These are phyloP conservation scores for Opisthograptis luteolata DNA, from an alignment of 2,888 invertebrate genomes.

Conservation along the genomic window DNA sequence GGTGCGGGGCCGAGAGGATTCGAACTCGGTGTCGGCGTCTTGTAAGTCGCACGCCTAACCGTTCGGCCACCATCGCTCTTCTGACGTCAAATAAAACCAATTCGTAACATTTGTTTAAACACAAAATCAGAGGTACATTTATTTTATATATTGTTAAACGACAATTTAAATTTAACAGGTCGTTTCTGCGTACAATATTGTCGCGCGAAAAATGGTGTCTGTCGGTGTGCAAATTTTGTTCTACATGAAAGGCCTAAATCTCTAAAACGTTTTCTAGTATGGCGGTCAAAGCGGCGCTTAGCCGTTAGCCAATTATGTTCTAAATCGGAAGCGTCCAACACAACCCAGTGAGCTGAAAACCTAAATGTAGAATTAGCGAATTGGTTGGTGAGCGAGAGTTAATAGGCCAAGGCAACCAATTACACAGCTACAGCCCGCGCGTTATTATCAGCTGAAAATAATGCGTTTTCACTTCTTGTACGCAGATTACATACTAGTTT, in stretches of 20 bases:
- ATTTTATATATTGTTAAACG: too few species aligned
- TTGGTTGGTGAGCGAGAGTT: slow-evolving; percentile 66
- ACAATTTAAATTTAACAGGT: too few species aligned
- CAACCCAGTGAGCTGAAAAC: slow-evolving; percentile 82
- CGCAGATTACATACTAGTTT: slow-evolving; percentile 19
- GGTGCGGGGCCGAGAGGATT: too few species aligned
- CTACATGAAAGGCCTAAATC: not conserved
- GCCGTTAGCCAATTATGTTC: slow-evolving; percentile 22
- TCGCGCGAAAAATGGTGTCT: not conserved
- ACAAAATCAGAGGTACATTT: too few species aligned
- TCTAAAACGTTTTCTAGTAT: not conserved
- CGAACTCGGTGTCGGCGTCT: too few species aligned
- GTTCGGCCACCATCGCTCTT: too few species aligned
- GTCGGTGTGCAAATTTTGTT: not conserved
- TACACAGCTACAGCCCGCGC: slow-evolving; percentile 53
- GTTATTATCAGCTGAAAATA: slow-evolving; percentile 47
- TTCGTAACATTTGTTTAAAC: too few species aligned
- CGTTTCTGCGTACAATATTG: not conserved
- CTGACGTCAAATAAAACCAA: too few species aligned
- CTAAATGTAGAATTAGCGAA: slow-evolving; percentile 82
- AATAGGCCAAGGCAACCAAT: slow-evolving; percentile 81
- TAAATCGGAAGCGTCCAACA: slow-evolving; percentile 63
- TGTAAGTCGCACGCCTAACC: too few species aligned
- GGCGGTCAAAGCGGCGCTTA: slow-evolving; percentile 1
- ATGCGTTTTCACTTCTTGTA: slow-evolving; percentile 48